Evolutionary conservation across 2,797 vertebrate species (phyloP).

Genomic region (Chromis chromis): DNA sequence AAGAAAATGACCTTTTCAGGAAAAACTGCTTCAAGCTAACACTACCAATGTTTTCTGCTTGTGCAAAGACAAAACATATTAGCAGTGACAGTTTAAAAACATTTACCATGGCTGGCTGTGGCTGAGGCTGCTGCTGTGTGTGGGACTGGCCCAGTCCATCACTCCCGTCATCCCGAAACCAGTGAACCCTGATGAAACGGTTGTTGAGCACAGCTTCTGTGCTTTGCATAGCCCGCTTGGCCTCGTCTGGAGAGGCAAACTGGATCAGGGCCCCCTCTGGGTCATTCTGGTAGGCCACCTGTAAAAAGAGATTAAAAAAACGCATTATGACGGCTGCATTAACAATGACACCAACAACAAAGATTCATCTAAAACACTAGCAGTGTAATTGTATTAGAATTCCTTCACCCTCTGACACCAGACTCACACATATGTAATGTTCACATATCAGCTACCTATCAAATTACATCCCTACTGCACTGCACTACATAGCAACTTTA

Average conservation of each 20-base stretch:
- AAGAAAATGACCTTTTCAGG: no score
- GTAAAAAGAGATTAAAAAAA: neutral
- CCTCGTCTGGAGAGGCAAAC: constrained; percentile 93
- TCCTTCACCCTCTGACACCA: neutral
- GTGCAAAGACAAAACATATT: no score
- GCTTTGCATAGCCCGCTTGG: constrained; percentile 94
- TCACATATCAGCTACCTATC: neutral
- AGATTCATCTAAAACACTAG: no score
- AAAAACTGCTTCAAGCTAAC: no score
- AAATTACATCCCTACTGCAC: neutral
- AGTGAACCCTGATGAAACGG: constrained; percentile 95
- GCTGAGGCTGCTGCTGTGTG: constrained; percentile 58
- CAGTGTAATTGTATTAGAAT: no score
- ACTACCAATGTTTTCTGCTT: no score
- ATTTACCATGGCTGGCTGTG: constrained; percentile 63
- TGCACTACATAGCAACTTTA: neutral
- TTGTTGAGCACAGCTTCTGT: constrained; percentile 97
- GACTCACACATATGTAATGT: neutral
- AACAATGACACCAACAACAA: neutral
- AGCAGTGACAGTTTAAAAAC: neutral
- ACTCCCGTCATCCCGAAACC: constrained; percentile 90
- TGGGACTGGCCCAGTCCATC: constrained; percentile 53
- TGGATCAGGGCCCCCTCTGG: constrained; percentile 96
- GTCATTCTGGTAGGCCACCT: constrained; percentile 97
- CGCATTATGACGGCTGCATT: neutral